Conservation (phyloP, 2,888 invertebrate genomes). For the Eilema griseolum region DNA sequence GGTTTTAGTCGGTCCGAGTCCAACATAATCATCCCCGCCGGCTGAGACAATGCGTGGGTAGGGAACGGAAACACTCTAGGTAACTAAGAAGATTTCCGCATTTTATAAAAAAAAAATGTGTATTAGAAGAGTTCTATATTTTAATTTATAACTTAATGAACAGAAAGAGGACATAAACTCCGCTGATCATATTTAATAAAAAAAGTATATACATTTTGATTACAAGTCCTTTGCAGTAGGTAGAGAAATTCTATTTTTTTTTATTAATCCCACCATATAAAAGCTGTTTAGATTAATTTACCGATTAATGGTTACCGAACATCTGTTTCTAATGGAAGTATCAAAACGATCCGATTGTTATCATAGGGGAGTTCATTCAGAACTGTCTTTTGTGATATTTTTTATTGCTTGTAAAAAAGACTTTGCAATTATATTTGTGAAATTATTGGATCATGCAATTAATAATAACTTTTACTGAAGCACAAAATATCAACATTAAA, state of each 20-base stretch:
- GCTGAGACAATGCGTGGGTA: no score
- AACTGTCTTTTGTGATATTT: slow-evolving; percentile 26
- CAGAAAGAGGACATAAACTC: not conserved
- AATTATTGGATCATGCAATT: no score
- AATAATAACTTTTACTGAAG: no score
- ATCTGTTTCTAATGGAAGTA: slow-evolving; percentile 72
- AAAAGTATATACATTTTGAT: not conserved
- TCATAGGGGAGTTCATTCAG: slow-evolving; percentile 53
- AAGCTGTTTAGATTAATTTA: slow-evolving; percentile 60
- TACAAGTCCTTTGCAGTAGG: slow-evolving; percentile 1
- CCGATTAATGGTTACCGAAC: slow-evolving; percentile 65
- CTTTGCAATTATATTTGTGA: no score
- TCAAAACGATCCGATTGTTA: slow-evolving; percentile 61
- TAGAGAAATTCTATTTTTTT: slow-evolving; percentile 30
- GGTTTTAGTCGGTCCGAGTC: no score
- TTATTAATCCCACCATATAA: slow-evolving; percentile 41
- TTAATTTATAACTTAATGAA: not conserved
- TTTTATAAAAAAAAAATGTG: no score
- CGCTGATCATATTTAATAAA: not conserved
- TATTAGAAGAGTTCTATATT: no score
- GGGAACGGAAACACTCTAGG: no score
- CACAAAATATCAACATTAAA: no score
- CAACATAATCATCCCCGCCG: no score
- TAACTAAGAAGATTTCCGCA: no score
- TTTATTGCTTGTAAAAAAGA: slow-evolving; percentile 18